A percentile compares a stretch with the other conserved stretches of the same genome.
These are phyloP conservation scores for Nothocercus nigrocapillus DNA, from an alignment of 2,113 vertebrate genomes.

Conservation along the genomic window DNA sequence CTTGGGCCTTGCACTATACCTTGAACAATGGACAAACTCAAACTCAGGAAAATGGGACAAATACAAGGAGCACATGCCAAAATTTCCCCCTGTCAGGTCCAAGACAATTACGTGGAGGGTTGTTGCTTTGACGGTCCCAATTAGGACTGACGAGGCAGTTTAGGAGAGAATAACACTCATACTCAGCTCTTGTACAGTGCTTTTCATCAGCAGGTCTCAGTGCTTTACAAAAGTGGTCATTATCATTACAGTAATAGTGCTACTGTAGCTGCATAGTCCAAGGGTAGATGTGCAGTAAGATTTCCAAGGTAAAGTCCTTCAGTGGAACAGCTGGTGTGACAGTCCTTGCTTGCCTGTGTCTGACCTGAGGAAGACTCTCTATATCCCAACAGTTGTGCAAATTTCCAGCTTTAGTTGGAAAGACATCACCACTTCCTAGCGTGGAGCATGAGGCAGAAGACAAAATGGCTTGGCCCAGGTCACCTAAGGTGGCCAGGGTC, in stretches of 20 bases:
- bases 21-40: neutral
- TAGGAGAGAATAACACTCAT: neutral
- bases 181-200: neutral
- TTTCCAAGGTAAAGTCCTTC: neutral
- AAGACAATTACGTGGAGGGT: neutral
- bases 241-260: neutral
- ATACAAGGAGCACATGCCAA: neutral
- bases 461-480: neutral
- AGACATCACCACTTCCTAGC: neutral
- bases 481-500: neutral
- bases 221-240: neutral
- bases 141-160: neutral
- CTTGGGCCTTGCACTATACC: neutral
- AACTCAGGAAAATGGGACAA: neutral
- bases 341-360: neutral
- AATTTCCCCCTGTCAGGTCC: neutral
- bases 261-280: neutral
- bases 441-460: neutral
- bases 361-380: neutral
- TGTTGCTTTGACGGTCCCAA: neutral
- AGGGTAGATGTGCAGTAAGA: neutral
- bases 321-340: neutral
- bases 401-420: neutral
- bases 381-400: rapidly evolving
- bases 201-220: neutral